phyloP scores from a whole-genome alignment of 1,140 invertebrate species.

The Lycorma delicatula region DNA sequence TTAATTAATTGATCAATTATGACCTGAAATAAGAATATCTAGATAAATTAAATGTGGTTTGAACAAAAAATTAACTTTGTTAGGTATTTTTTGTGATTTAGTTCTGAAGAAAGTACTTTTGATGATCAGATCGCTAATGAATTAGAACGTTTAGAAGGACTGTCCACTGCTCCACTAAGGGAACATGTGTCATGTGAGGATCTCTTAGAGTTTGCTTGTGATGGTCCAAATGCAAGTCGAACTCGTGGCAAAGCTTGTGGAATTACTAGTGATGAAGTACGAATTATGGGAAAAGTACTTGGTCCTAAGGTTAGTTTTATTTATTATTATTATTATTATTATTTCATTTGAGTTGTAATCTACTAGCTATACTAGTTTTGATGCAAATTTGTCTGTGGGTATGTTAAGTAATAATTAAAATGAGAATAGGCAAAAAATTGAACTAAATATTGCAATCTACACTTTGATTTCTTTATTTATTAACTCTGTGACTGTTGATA shows the following conservation, averaged over 20 bases:
- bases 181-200: slow-evolving; percentile 90
- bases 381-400: no score
- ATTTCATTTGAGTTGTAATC: no score
- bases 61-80: not conserved
- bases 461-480: no score
- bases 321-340: no score
- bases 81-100: not conserved
- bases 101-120: slow-evolving; percentile 30
- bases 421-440: no score
- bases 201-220: slow-evolving; percentile 79
- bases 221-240: slow-evolving; percentile 56
- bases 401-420: no score
- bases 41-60: not conserved
- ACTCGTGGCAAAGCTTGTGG: slow-evolving; percentile 65
- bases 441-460: no score
- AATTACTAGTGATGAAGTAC: slow-evolving; percentile 78
- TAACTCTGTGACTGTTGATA: no score
- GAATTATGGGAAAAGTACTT: slow-evolving; percentile 84
- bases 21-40: no score
- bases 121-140: slow-evolving; percentile 54
- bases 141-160: slow-evolving; percentile 50
- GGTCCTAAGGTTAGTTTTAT: slow-evolving; percentile 54
- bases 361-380: no score
- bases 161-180: slow-evolving; percentile 20
- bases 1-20: no score